Percentiles rank a stretch among this genome's conserved stretches.
phyloP scores from a whole-genome alignment of 2,113 vertebrate species.

The Sphaerodactylus townsendi region DNA sequence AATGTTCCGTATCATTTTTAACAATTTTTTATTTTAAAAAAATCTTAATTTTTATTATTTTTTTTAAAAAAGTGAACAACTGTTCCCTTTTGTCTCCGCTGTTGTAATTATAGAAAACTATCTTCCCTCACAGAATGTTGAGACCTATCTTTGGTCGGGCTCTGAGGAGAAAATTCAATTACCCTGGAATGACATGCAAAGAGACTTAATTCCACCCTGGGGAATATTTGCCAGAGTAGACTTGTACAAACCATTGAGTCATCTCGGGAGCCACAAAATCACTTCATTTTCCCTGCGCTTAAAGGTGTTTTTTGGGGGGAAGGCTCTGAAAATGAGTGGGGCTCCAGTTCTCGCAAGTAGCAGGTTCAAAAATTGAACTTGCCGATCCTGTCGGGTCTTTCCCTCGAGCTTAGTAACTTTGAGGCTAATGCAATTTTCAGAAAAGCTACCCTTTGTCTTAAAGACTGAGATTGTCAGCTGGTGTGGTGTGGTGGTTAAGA shows the following conservation, averaged over 20 bases:
- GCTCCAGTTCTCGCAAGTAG: no score
- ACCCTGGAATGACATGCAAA: slow-evolving; percentile 1
- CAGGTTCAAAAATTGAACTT: no score
- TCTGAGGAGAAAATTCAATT: slow-evolving; percentile 26
- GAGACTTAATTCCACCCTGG: slow-evolving; percentile 8
- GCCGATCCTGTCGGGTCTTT: no score
- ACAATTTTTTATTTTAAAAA: slow-evolving; percentile 53
- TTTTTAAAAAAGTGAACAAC: slow-evolving; percentile 11
- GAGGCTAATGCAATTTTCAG: no score
- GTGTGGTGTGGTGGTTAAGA: no score
- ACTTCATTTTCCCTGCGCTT: not conserved
- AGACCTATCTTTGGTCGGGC: slow-evolving; percentile 35
- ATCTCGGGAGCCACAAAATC: not conserved
- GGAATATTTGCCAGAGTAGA: not conserved
- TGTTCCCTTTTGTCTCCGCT: slow-evolving; percentile 40
- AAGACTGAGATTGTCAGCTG: no score
- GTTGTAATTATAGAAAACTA: slow-evolving; percentile 56
- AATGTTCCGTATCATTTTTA: slow-evolving; percentile 60
- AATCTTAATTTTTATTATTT: not conserved
- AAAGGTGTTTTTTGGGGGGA: not conserved
- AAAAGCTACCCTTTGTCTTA: no score
- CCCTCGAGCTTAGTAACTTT: no score
- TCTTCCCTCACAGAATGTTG: slow-evolving; percentile 30
- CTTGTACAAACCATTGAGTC: not conserved
- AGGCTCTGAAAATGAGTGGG: not conserved